Percentiles rank a stretch among this genome's conserved stretches.
These are phyloP conservation scores for Leptarthrus brevirostris DNA, from an alignment of 2,888 invertebrate species.

Conservation along the genomic window DNA sequence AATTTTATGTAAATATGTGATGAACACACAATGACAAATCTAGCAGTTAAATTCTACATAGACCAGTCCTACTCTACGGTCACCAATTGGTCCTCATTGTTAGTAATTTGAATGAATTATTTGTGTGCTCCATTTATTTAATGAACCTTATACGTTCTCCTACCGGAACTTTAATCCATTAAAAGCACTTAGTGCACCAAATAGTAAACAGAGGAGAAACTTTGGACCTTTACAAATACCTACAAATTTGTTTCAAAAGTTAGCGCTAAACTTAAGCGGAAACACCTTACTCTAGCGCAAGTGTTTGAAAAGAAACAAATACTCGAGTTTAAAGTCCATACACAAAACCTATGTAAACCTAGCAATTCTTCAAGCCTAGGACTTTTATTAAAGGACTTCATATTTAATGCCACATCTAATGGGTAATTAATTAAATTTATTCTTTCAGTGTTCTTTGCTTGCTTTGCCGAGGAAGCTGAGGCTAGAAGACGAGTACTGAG, in stretches of 20 bases:
- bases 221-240: conserved; percentile 1
- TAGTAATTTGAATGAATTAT: too few relatives aligned
- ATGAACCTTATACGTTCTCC: neutral
- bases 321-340: too few relatives aligned
- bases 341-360: too few relatives aligned
- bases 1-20: too few relatives aligned
- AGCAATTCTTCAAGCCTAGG: neutral
- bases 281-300: neutral
- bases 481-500: conserved; percentile 82
- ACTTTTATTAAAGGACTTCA: conserved; percentile 3
- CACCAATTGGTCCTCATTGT: neutral
- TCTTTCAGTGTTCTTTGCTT: conserved; percentile 74
- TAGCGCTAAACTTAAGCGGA: conserved; percentile 2
- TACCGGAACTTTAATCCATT: conserved; percentile 19
- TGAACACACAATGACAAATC: too few relatives aligned
- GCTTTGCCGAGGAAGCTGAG: conserved; percentile 78
- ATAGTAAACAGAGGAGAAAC: conserved; percentile 7
- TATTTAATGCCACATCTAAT: neutral
- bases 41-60: too few relatives aligned
- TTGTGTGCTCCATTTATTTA: neutral
- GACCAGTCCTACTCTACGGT: too few relatives aligned
- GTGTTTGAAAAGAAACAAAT: neutral
- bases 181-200: conserved; percentile 8
- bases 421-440: conserved; percentile 9
- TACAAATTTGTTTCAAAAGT: conserved; percentile 23